Conservation (phyloP, 2,797 vertebrate genomes). For the Adelosebastes latens region DNA sequence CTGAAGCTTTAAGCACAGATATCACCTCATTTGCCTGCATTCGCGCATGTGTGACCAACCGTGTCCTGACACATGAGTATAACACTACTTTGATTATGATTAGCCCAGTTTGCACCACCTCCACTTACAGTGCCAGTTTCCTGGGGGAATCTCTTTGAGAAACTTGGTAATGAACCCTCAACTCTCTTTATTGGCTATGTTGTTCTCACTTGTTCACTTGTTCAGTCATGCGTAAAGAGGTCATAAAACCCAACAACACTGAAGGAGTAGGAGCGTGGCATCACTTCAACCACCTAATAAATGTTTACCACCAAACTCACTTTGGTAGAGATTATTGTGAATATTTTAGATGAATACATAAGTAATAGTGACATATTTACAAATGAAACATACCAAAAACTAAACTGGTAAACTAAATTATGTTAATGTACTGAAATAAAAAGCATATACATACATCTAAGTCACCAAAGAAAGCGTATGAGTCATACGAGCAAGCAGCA, state of each 20-base stretch:
- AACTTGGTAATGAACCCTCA: conserved; percentile 3
- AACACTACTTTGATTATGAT: not conserved
- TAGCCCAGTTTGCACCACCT: not conserved
- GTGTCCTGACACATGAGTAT: not conserved
- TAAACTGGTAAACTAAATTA: not conserved
- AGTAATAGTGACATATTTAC: not conserved
- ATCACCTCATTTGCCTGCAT: not conserved
- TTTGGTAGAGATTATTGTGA: not conserved
- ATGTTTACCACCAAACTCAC: not conserved
- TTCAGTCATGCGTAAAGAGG: not conserved
- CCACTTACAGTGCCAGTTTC: not conserved
- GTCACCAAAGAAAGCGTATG: not conserved
- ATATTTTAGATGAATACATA: not conserved
- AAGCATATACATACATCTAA: not conserved
- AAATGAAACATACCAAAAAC: not conserved
- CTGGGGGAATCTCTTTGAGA: conserved; percentile 10
- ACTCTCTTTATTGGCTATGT: conserved; percentile 8
- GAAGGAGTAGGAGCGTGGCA: not conserved
- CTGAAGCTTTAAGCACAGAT: not conserved
- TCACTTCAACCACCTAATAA: conserved; percentile 5
- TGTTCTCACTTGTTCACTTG: conserved; percentile 11
- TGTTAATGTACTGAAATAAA: not conserved
- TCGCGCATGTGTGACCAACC: not conserved
- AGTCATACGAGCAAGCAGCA: not conserved
- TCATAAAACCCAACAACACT: conserved; percentile 10